Percentiles rank a stretch among this genome's conserved stretches.
These are phyloP conservation scores for Sinocyclocheilus anophthalmus DNA, from an alignment of 2,113 vertebrate species.

Conservation along the genomic window DNA sequence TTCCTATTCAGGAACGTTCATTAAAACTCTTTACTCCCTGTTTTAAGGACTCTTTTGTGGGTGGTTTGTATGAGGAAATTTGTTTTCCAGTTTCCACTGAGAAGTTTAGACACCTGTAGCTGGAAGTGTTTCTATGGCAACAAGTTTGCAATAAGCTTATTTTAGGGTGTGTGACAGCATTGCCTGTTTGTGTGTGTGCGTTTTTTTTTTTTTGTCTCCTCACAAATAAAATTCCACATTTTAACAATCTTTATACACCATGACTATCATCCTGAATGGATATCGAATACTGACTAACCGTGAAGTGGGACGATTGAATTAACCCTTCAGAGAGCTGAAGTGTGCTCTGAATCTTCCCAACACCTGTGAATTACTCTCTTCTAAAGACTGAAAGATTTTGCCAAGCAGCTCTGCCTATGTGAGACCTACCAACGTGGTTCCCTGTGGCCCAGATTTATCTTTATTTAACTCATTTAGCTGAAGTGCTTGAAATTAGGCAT, in stretches of 20 bases:
- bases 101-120: slow-evolving; percentile 1
- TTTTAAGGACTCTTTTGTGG: background rate
- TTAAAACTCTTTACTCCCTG: background rate
- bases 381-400: background rate
- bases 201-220: background rate
- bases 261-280: slow-evolving; percentile 21
- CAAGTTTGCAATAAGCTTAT: background rate
- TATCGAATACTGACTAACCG: background rate
- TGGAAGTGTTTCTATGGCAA: slow-evolving; percentile 10
- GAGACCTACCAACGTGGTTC: slow-evolving; percentile 13
- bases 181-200: background rate
- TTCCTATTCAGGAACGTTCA: background rate
- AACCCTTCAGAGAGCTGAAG: background rate
- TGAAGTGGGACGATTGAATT: slow-evolving; percentile 25
- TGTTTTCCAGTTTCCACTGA: background rate
- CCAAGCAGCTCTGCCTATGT: background rate
- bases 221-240: background rate
- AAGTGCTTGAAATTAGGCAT: background rate
- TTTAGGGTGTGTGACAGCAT: background rate
- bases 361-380: background rate
- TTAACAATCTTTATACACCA: slow-evolving; percentile 16
- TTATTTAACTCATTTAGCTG: background rate
- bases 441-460: background rate
- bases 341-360: slow-evolving; percentile 7
- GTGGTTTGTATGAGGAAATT: background rate